Evolutionary conservation across 2,797 vertebrate genomes (phyloP).

Genomic region (Pseudochromis fuscus): DNA sequence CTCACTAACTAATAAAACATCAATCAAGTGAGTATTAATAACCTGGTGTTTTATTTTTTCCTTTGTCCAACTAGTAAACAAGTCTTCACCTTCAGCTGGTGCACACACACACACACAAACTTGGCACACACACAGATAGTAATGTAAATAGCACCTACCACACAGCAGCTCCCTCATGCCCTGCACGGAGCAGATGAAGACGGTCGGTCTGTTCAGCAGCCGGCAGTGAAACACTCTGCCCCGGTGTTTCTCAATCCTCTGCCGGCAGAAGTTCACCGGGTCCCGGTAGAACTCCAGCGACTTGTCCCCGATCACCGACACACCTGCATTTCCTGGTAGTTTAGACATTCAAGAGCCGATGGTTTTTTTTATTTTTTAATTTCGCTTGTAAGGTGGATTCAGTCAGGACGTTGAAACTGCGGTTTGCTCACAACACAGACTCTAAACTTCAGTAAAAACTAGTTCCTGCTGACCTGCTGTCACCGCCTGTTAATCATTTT

Average conservation of each 20-base stretch:
- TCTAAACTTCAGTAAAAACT: background rate
- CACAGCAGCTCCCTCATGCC: conserved; percentile 68
- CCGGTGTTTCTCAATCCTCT: conserved; percentile 69
- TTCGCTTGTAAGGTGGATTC: background rate
- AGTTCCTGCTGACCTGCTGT: background rate
- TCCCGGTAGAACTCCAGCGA: conserved; percentile 82
- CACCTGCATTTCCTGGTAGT: conserved; percentile 76
- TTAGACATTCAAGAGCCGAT: conserved; percentile 58
- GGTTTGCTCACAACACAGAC: background rate
- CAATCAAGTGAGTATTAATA: background rate
- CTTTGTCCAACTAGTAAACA: too few species aligned
- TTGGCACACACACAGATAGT: too few species aligned
- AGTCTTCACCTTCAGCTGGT: too few species aligned
- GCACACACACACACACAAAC: background rate
- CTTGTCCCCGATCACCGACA: conserved; percentile 77
- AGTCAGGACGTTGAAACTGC: background rate
- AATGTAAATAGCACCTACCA: too few species aligned
- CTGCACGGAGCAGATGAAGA: conserved; percentile 74
- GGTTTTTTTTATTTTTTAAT: background rate
- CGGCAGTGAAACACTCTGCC: conserved; percentile 74
- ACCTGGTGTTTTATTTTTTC: background rate
- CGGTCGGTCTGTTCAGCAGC: conserved; percentile 77
- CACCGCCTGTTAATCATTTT: conserved; percentile 4
- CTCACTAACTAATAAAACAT: too few species aligned
- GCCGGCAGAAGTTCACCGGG: conserved; percentile 75